Percentiles rank a stretch among this genome's conserved stretches.
Evolutionary conservation across 23 tunicate genomes (phyloP).

Genomic region (Pegea sp.): DNA sequence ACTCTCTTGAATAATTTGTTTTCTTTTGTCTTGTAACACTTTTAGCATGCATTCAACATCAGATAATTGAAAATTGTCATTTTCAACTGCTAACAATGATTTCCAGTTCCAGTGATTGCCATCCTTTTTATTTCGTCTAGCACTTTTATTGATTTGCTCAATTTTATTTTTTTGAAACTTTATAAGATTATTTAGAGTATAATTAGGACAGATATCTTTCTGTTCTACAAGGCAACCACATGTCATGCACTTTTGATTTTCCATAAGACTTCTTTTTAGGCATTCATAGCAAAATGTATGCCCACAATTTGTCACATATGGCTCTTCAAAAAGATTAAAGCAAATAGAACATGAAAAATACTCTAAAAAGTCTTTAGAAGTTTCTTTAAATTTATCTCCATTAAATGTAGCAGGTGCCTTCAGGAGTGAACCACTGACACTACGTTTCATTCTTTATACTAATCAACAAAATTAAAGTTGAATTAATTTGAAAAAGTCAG

Average conservation of each 20-base stretch:
- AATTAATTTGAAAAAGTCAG: too few species aligned
- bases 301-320: slow-evolving; percentile 95
- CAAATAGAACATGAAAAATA: slow-evolving; percentile 81
- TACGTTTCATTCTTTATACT: too few species aligned
- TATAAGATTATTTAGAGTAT: slow-evolving; percentile 40
- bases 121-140: slow-evolving; percentile 47
- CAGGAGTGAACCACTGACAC: too few species aligned
- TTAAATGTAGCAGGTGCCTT: too few species aligned
- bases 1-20: slow-evolving; percentile 43
- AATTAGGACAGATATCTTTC: slow-evolving; percentile 76
- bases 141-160: slow-evolving; percentile 18
- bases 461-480: too few species aligned
- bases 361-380: too few species aligned
- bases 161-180: slow-evolving; percentile 51
- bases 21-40: slow-evolving; percentile 39
- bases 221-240: slow-evolving; percentile 26
- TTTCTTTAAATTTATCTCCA: too few species aligned
- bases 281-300: slow-evolving; percentile 84
- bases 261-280: slow-evolving; percentile 28
- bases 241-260: slow-evolving; percentile 54
- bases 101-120: slow-evolving; percentile 64
- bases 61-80: slow-evolving; percentile 26
- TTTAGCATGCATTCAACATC: slow-evolving; percentile 73
- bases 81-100: slow-evolving; percentile 33
- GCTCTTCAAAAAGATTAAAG: slow-evolving; percentile 72